Conservation (phyloP, 2,888 invertebrate genomes). For the Polylopha cassiicola region DNA sequence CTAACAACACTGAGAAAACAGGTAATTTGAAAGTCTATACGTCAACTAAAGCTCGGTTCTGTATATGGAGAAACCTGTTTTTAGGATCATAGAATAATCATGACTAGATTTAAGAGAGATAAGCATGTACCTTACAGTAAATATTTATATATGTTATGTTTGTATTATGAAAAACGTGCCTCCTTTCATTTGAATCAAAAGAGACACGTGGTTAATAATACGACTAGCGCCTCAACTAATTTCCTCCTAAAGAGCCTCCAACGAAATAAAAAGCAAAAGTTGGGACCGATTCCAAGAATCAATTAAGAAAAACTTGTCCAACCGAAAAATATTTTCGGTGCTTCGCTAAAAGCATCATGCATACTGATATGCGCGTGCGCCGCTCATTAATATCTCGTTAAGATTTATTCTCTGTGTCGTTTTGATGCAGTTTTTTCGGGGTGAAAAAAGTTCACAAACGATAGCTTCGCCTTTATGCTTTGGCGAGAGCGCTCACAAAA, state of each 20-base stretch:
- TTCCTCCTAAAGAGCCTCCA: conserved; percentile 24
- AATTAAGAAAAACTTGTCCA: conserved; percentile 47
- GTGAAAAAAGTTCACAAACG: conserved; percentile 26
- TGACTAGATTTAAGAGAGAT: conserved; percentile 10
- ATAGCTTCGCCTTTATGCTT: conserved; percentile 21
- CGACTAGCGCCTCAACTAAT: conserved; percentile 30
- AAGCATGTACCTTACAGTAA: too few species aligned
- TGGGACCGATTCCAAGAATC: conserved; percentile 37
- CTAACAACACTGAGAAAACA: conserved; percentile 47
- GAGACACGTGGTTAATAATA: conserved; percentile 12
- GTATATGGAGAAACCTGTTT: conserved; percentile 20
- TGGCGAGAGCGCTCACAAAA: conserved; percentile 14
- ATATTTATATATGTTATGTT: too few species aligned
- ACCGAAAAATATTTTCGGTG: conserved; percentile 32
- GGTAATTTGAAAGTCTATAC: conserved; percentile 22
- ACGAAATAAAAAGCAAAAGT: conserved; percentile 29
- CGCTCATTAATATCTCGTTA: conserved; percentile 57
- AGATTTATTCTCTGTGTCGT: conserved; percentile 41
- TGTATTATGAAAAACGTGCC: too few species aligned
- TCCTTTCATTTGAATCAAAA: neutral
- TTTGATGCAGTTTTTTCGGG: conserved; percentile 24
- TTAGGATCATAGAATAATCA: conserved; percentile 6
- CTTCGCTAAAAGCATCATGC: conserved; percentile 35
- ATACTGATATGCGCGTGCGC: conserved; percentile 33
- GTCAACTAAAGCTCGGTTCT: conserved; percentile 18